Evolutionary conservation across 2,113 vertebrate genomes (phyloP).

Genomic region (Indicator indicator): DNA sequence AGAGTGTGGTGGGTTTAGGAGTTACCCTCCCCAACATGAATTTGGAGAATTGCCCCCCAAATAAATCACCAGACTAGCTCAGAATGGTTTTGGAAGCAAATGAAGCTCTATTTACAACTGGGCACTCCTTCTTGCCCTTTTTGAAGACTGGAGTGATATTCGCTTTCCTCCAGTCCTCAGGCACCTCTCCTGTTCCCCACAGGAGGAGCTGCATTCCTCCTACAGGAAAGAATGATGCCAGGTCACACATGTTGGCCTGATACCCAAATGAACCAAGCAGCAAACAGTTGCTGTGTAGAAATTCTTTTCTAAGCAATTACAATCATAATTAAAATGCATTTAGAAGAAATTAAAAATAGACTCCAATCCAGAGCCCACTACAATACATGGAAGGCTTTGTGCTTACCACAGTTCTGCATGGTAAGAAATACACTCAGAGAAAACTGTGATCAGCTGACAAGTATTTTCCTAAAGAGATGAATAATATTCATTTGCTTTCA

Average conservation of each 20-base stretch:
- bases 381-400: background rate
- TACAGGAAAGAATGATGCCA: background rate
- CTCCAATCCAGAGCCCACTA: background rate
- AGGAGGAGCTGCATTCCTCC: rapidly evolving
- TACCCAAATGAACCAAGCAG: background rate
- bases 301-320: background rate
- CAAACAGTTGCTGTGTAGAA: background rate
- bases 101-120: too few species aligned
- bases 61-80: too few species aligned
- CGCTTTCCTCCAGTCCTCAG: too few species aligned
- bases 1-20: too few species aligned
- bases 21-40: too few species aligned
- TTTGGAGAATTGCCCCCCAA: too few species aligned
- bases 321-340: conserved; percentile 26
- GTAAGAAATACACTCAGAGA: background rate
- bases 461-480: background rate
- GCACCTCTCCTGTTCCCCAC: too few species aligned
- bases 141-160: too few species aligned
- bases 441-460: background rate
- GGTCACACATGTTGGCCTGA: background rate
- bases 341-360: background rate
- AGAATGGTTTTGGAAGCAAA: too few species aligned
- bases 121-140: too few species aligned
- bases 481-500: background rate
- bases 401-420: background rate